Base-by-base conservation (phyloP, 2,888 invertebrate genomes). In the Parnassius glacialis region DNA sequence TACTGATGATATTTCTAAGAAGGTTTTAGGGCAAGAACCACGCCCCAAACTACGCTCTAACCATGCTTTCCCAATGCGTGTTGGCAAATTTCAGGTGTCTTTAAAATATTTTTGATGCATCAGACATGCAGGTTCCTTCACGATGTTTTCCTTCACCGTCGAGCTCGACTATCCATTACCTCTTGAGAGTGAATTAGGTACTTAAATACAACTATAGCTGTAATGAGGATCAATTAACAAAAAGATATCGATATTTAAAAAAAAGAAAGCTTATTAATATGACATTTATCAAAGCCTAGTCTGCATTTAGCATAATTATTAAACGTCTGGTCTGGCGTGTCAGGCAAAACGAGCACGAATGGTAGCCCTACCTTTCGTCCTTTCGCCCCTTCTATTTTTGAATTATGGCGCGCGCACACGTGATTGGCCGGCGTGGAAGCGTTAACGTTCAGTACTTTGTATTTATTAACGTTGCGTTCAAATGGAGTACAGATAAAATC, bases 301-400 rank as follows among this genome's bases (percentile, higher is more conserved):
- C 34, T 55, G 20, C 9, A 55, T 13, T 44, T 55, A 47, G 55
- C 55, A 47, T 55, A 58, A 58, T 52, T 52, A 58, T 11, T 43
- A 25, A 52, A 58, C 42, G 10, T 50, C 10, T 16, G 25, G 10
- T 25, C 5, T 9, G 11, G 34, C 51, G 51, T 16, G 43, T 53
- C 16, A 43, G 13, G 41, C 7, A 42, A 43, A 42, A n/a, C 12
- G 51, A 52, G 16, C 70, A 42, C 47, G 50, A 59, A 55, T 62
- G 62, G 59, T 59, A 52, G 59, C 62, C 62, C 62, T 62, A 62
- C 13, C 41, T 72, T 34, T 68, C 71, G 73, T 72, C 79, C 81
- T 79, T 86, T 85, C 86, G 73, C 72, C 79, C 81, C 79, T 86
- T 85, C 86, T 81, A 86, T 87, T 85, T 87, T 87, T 90, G 86